Evolutionary conservation across 1,140 invertebrate genomes (phyloP), one percentile per base, ranked within the genome.

Genomic region (Anastatus disparis): DNA sequence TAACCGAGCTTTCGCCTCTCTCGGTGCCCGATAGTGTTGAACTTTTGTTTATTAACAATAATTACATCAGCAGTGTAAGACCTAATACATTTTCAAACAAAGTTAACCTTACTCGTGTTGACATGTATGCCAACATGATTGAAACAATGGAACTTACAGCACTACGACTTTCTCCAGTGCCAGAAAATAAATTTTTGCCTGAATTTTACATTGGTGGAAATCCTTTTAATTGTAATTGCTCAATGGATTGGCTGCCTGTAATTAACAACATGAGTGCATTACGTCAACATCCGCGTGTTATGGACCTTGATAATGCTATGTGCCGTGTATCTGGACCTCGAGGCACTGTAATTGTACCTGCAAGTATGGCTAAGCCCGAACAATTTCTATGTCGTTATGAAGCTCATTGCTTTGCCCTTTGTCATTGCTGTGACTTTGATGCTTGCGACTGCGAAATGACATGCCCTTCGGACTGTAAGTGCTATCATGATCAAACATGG

Each of bases 371-470:
- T 0, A 90, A 91, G 71, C 88, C 93, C 1, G 90, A 93, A 76
- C 92, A 96, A 77, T 97, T 97, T 84, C 87, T 97, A 73, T 97
- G 95, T 82, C 91, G 90, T 62, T 97, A 97, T 85, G 92, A 94
- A 76, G 94, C 93, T 38, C 95, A 97, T 84, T 97, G 95, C 86
- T 97, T 97, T 84, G 92, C 95, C 17, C 85, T 96, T 52, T 97
- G 95, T 80, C 94, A 95, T 77, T 97, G 95, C 84, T 97, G 95
- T 80, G 95, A 97, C 76, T 97, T 95, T 81, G 95, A 97, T 81
- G 95, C 94, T 53, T 97, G 95, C 83, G 95, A 97, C 83, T 97
- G 95, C 84, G 94, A 96, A 85, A 97, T 97, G 94, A 95, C 93
- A 3, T 97, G 95, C 78, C 95, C 95, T 2, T 89, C 90, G 71